Evolutionary conservation across 2,797 vertebrate genomes (phyloP).

Genomic region (Thamnophis elegans): DNA sequence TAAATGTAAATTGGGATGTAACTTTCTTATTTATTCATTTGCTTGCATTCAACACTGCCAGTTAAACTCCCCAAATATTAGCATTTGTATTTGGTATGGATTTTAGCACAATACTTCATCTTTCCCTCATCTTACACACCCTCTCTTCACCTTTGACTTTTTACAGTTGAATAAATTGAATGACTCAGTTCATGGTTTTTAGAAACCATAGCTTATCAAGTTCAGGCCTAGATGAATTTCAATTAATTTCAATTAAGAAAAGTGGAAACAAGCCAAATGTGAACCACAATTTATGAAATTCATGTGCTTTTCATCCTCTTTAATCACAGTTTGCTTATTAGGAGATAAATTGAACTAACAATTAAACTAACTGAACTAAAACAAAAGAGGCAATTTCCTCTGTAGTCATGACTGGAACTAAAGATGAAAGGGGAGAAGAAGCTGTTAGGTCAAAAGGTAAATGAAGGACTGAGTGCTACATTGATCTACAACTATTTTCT

Average conservation of each 20-base stretch:
- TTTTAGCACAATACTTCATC: neutral
- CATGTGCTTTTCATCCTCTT: neutral
- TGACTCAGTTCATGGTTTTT: neutral
- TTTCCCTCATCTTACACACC: neutral
- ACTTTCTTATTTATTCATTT: neutral
- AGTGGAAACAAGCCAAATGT: neutral
- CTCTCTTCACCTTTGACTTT: too few species aligned
- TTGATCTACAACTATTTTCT: conserved; percentile 6
- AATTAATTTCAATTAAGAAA: neutral
- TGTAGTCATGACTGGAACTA: neutral
- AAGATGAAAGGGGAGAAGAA: neutral
- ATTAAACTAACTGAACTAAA: neutral
- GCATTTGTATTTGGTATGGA: neutral
- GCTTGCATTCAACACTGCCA: neutral
- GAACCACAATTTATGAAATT: neutral
- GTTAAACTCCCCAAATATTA: neutral
- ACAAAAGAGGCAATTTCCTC: neutral
- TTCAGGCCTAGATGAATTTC: neutral
- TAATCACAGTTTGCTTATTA: neutral
- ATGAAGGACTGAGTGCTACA: neutral
- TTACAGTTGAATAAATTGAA: neutral
- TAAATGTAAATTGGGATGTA: neutral
- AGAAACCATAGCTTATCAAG: neutral
- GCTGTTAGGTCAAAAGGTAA: neutral
- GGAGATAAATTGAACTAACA: neutral